Evolutionary conservation across 1,140 invertebrate genomes (phyloP).

Genomic region (Camponotus vicinus): DNA sequence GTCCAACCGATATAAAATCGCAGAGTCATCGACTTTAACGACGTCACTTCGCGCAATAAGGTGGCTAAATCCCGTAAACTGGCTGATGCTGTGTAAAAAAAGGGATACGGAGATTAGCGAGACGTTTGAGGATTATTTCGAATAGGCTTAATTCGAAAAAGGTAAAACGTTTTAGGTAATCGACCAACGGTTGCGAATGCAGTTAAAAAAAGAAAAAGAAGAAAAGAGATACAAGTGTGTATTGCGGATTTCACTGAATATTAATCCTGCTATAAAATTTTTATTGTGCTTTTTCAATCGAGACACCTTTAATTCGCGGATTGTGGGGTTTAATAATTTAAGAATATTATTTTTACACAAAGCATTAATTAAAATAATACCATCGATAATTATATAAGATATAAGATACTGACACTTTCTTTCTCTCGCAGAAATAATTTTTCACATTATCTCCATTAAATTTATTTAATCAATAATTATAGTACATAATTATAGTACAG

Average conservation of each 20-base stretch:
- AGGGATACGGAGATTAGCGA: constrained; percentile 60
- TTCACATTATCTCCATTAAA: background rate
- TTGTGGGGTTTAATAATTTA: background rate
- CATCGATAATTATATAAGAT: background rate
- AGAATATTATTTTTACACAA: background rate
- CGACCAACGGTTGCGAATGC: background rate
- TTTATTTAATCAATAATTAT: background rate
- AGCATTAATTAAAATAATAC: constrained; percentile 8
- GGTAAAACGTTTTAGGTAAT: constrained; percentile 43
- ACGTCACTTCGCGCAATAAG: constrained; percentile 50
- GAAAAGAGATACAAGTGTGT: background rate
- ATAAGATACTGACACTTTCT: background rate
- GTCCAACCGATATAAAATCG: constrained; percentile 61
- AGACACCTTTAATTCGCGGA: constrained; percentile 10
- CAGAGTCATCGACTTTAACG: constrained; percentile 71
- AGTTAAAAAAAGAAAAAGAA: background rate
- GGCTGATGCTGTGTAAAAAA: constrained; percentile 60
- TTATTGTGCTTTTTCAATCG: constrained; percentile 24
- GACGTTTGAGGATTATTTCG: constrained; percentile 36
- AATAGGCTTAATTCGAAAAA: constrained; percentile 14
- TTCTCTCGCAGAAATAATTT: background rate
- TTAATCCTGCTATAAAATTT: constrained; percentile 42
- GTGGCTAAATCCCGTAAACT: constrained; percentile 65
- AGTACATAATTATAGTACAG: too few relatives aligned
- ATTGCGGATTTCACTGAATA: constrained; percentile 10